phyloP scores from a whole-genome alignment of 1,140 invertebrate species.

The Drosophila persimilis region DNA sequence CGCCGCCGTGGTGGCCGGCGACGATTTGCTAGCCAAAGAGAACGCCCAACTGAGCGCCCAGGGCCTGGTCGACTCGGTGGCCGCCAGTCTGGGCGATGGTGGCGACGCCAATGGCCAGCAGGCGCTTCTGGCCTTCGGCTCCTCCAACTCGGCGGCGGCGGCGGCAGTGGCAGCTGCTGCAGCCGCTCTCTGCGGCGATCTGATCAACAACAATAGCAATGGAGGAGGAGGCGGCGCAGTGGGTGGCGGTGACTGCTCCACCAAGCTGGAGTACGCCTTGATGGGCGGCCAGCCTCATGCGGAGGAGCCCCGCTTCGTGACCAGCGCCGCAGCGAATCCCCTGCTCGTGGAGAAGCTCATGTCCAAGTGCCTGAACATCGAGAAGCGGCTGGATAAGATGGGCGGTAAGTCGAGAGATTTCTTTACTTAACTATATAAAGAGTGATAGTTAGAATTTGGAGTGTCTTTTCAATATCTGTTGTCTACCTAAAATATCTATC shows the following conservation, averaged over 20 bases:
- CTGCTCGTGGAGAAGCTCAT: conserved; percentile 79
- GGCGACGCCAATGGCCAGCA: conserved; percentile 31
- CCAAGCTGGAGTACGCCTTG: conserved; percentile 48
- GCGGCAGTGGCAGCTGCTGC: conserved; percentile 47
- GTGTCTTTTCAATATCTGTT: background rate
- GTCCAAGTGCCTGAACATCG: conserved; percentile 74
- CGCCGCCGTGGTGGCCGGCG: conserved; percentile 60
- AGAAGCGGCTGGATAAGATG: conserved; percentile 62
- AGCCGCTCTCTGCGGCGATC: conserved; percentile 57
- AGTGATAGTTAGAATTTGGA: background rate
- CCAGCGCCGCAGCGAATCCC: conserved; percentile 77
- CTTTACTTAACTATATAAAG: background rate
- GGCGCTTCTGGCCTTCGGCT: conserved; percentile 58
- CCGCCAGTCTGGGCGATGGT: conserved; percentile 57
- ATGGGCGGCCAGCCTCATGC: conserved; percentile 53
- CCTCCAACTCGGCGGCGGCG: conserved; percentile 43
- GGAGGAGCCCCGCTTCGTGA: conserved; percentile 71
- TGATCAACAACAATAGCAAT: conserved; percentile 63
- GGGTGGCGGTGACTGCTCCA: conserved; percentile 28
- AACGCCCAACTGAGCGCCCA: conserved; percentile 67
- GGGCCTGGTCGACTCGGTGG: conserved; percentile 62
- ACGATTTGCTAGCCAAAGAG: conserved; percentile 71
- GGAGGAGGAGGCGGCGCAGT: conserved; percentile 19
- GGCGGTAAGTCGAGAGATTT: conserved; percentile 53
- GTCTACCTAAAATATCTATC: too few species aligned